Base-by-base conservation (phyloP, 2,797 vertebrate species). In the Mergus octosetaceus region DNA sequence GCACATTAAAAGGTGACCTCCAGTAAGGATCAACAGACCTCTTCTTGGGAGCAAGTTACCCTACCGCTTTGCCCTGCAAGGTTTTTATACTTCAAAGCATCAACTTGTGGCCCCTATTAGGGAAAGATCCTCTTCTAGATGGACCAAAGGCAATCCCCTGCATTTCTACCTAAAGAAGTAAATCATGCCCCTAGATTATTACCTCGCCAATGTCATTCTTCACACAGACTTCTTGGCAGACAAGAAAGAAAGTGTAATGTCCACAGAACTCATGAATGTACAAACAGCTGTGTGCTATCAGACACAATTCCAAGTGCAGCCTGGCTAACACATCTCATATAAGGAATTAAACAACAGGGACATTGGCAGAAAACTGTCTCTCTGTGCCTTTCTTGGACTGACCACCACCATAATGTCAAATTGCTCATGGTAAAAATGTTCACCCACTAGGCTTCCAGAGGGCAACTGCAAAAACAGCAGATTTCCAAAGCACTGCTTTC, bases 81-180 rank as follows among this genome's bases (percentile, higher is more conserved):
- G 9, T 18, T 60, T 79, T 38, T 49, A 38, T 27, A 21, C 38
- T 32, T 54, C 65, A 58, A 45, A 91, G 38, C 30, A 15, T 58
- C 58, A 36, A 0, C 2, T 18, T 22, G 1, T 43, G n/a, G 24
- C 47, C 64, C 5, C 34, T 78, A 1, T 24, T 27, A 47, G 28
- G 53, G 47, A 70, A 79, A 27, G 53, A 61, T 36, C 11, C 34
- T 38, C 62, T 64, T 68, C 28, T 21, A 41, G 30, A n/a, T n/a
- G n/a, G 47, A 74, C 30, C 84, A 77, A 85, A 82, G 53, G 45
- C 66, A 80, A 30, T 22, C 36, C 80, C 60, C 19, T 56, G 45
- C 45, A 22, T 38, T 79, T 79, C 43, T 45, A 3, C 7, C 10
- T 2, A 27, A 28, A 80, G 36, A 88, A 83, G 61, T 51, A 51